Evolutionary conservation across 2,797 vertebrate genomes (phyloP).

Genomic region (Galagoides demidoff): DNA sequence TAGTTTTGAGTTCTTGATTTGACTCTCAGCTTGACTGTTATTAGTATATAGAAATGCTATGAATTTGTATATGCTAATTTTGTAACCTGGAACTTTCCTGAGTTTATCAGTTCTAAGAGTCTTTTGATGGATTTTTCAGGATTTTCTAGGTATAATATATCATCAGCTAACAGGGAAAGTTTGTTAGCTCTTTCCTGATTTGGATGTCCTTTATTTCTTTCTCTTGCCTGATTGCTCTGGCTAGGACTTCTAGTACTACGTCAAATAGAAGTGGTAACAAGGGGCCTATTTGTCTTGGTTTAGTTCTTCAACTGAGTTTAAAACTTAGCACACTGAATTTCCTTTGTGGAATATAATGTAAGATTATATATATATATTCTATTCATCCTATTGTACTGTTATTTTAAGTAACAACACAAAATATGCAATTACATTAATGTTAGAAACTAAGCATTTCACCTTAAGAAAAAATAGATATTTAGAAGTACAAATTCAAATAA

Average conservation of each 20-base stretch:
- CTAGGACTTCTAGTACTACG: neutral
- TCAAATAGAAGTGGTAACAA: neutral
- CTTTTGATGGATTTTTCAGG: neutral
- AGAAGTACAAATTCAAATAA: slow-evolving; percentile 25
- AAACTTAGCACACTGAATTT: neutral
- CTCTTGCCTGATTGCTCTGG: neutral
- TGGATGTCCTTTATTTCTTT: neutral
- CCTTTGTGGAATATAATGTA: neutral
- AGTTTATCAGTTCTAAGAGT: neutral
- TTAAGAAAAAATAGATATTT: neutral
- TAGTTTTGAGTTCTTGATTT: neutral
- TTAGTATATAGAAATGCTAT: neutral
- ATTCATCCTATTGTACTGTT: neutral
- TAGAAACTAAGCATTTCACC: neutral
- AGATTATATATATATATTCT: neutral
- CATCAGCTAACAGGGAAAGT: neutral
- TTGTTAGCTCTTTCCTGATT: neutral
- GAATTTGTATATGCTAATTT: neutral
- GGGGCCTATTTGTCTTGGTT: neutral
- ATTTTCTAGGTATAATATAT: neutral
- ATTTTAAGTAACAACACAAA: slow-evolving; percentile 2
- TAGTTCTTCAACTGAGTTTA: neutral
- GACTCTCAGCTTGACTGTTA: neutral
- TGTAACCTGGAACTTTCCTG: neutral
- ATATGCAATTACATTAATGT: neutral